Evolutionary conservation across 2,113 vertebrate genomes (phyloP).

Genomic region (Neogobius melanostomus): DNA sequence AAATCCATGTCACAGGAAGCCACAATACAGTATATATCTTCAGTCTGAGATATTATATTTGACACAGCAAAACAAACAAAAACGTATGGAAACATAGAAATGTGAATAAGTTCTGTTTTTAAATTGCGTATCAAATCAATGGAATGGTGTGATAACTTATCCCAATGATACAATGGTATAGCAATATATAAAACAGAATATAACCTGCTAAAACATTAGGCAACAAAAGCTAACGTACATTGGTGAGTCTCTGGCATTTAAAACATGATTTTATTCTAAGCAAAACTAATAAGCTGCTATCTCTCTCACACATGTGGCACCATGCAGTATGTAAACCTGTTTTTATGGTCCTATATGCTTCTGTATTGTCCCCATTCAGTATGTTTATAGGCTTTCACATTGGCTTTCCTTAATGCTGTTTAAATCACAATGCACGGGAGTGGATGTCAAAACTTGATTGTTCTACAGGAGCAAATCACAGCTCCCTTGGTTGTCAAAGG

Average conservation of each 20-base stretch:
- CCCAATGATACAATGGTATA: too few relatives aligned
- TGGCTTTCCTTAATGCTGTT: slow-evolving; percentile 17
- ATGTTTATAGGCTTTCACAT: slow-evolving; percentile 40
- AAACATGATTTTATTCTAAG: slow-evolving; percentile 27
- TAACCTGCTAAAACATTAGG: slow-evolving; percentile 15
- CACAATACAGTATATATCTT: too few relatives aligned
- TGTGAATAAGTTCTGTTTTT: too few relatives aligned
- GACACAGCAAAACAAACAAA: too few relatives aligned
- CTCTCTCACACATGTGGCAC: slow-evolving; percentile 35
- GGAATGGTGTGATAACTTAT: too few relatives aligned
- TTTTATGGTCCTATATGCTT: slow-evolving; percentile 24
- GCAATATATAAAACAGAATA: too few relatives aligned
- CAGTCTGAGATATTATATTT: too few relatives aligned
- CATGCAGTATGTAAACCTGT: slow-evolving; percentile 46
- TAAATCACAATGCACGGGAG: slow-evolving; percentile 7
- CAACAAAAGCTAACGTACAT: slow-evolving; percentile 4
- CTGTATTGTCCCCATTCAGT: slow-evolving; percentile 25
- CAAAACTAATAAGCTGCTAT: slow-evolving; percentile 44
- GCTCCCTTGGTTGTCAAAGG: not conserved
- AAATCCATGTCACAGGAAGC: too few relatives aligned
- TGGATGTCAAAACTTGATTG: not conserved
- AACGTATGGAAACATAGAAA: slow-evolving; percentile 18
- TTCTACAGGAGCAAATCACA: not conserved
- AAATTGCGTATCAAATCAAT: too few relatives aligned
- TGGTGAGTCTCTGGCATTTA: slow-evolving; percentile 4